Conservation (phyloP, 2,113 vertebrate genomes). For the Hippocampus mohnikei region DNA sequence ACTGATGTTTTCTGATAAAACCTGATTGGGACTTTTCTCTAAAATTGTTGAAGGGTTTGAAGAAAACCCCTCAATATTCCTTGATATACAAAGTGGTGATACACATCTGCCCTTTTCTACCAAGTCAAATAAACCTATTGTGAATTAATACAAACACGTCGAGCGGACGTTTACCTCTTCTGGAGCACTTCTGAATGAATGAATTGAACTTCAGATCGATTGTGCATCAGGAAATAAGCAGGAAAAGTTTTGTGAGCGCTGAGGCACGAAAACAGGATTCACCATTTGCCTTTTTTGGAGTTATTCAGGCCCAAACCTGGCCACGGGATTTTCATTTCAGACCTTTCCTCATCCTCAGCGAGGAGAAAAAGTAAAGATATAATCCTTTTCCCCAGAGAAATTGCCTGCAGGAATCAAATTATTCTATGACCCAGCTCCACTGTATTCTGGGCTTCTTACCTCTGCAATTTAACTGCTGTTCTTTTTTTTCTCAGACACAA, state of each 20-base stretch:
- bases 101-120: conserved; percentile 49
- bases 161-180: conserved; percentile 40
- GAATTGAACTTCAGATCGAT: conserved; percentile 42
- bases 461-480: conserved; percentile 57
- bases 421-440: conserved; percentile 64
- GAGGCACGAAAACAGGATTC: conserved; percentile 33
- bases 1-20: conserved; percentile 30
- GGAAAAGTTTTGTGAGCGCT: conserved; percentile 25
- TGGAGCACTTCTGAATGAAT: conserved; percentile 25
- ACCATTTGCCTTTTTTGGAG: conserved; percentile 35
- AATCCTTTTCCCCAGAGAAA: conserved; percentile 64
- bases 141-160: conserved; percentile 51
- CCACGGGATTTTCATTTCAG: conserved; percentile 49
- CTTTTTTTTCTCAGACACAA: conserved; percentile 42
- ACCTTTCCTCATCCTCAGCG: conserved; percentile 61
- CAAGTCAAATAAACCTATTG: conserved; percentile 45
- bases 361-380: conserved; percentile 52
- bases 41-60: background rate
- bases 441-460: conserved; percentile 66
- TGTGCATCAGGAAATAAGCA: background rate
- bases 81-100: conserved; percentile 44
- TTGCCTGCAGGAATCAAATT: conserved; percentile 58
- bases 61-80: conserved; percentile 25
- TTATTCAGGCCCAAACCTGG: conserved; percentile 53
- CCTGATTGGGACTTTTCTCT: conserved; percentile 8